Evolutionary conservation across 1,140 invertebrate genomes (phyloP).

Genomic region (Homalodisca vitripennis): DNA sequence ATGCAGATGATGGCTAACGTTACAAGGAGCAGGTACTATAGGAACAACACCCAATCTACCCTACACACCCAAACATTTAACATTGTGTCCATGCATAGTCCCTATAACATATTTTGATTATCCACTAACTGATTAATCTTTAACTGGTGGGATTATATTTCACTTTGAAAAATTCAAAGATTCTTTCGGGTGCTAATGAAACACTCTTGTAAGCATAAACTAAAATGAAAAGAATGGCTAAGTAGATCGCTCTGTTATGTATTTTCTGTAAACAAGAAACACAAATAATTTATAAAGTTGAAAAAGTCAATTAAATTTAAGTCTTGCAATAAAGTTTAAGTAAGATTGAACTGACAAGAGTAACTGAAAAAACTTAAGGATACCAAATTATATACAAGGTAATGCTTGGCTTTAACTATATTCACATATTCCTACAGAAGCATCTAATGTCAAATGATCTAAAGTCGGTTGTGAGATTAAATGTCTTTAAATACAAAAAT

Average conservation of each 20-base stretch:
- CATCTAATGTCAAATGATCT: slow-evolving; percentile 8
- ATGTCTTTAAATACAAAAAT: no score
- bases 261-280: no score
- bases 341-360: no score
- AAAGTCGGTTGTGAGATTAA: no score
- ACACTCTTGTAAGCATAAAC: no score
- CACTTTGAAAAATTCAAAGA: neutral
- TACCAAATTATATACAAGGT: neutral
- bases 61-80: slow-evolving; percentile 25
- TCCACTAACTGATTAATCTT: neutral
- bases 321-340: no score
- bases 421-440: neutral
- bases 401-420: neutral
- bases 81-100: slow-evolving; percentile 16
- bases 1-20: slow-evolving; percentile 3
- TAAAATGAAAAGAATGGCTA: no score
- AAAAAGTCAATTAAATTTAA: no score
- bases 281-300: no score
- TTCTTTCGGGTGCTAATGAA: neutral
- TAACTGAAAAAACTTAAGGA: slow-evolving; percentile 1
- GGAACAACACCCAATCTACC: slow-evolving; percentile 19
- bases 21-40: slow-evolving; percentile 15
- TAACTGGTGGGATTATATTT: neutral
- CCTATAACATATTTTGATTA: neutral
- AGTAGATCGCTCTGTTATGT: no score